Evolutionary conservation across 2,888 invertebrate species (phyloP).

Genomic region (Dusona sp.): DNA sequence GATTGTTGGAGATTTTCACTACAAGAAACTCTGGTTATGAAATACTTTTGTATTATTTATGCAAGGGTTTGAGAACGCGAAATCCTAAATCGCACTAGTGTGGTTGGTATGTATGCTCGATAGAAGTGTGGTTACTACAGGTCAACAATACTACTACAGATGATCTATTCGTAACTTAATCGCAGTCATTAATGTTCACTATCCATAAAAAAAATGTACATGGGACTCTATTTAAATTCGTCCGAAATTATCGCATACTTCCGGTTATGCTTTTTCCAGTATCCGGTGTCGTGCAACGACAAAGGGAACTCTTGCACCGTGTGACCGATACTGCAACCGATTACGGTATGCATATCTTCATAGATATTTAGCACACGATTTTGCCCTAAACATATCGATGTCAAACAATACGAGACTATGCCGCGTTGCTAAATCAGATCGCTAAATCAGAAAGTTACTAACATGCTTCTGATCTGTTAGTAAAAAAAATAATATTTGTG

Average conservation of each 20-base stretch:
- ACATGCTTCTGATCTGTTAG: neutral
- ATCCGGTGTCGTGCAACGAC: slow-evolving; percentile 75
- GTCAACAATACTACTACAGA: neutral
- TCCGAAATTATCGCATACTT: slow-evolving; percentile 35
- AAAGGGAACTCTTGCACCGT: slow-evolving; percentile 76
- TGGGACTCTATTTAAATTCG: slow-evolving; percentile 18
- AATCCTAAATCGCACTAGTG: too few species aligned
- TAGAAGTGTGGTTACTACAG: too few species aligned
- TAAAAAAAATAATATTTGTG: neutral
- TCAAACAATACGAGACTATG: neutral
- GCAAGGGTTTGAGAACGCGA: too few species aligned
- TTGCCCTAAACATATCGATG: neutral
- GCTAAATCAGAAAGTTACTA: neutral
- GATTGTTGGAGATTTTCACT: too few species aligned
- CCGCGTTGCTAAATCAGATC: neutral
- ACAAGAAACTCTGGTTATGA: too few species aligned
- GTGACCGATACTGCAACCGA: slow-evolving; percentile 76
- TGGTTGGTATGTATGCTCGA: too few species aligned
- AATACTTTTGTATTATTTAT: too few species aligned
- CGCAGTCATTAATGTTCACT: neutral
- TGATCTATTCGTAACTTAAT: neutral
- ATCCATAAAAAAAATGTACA: slow-evolving; percentile 16
- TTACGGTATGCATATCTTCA: slow-evolving; percentile 73
- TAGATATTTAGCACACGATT: neutral
- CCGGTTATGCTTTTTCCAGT: slow-evolving; percentile 75